Conservation (phyloP, 2,888 invertebrate genomes). For the Troglohyphantes excavatus region DNA sequence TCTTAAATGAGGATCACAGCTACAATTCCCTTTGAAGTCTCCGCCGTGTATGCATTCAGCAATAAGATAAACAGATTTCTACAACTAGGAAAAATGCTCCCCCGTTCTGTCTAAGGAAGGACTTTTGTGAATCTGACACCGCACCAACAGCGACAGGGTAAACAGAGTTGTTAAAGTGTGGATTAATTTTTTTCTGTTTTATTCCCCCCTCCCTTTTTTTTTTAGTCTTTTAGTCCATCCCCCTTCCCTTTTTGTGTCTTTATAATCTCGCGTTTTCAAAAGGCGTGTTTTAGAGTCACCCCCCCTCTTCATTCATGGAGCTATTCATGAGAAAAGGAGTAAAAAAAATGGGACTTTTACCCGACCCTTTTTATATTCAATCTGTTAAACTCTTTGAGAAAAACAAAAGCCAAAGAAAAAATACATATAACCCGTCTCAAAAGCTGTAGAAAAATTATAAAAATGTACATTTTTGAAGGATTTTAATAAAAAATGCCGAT, state of each 20-base stretch:
- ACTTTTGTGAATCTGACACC: constrained; percentile 58
- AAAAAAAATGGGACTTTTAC: constrained; percentile 18
- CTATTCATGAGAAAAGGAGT: constrained; percentile 55
- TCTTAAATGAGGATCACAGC: constrained; percentile 73
- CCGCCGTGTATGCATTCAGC: constrained; percentile 5
- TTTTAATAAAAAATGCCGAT: too few species aligned
- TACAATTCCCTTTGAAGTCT: constrained; percentile 50
- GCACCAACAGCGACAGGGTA: constrained; percentile 62
- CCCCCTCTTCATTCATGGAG: constrained; percentile 25
- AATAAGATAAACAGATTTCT: constrained; percentile 53
- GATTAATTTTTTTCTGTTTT: not conserved
- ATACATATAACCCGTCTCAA: too few species aligned
- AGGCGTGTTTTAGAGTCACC: constrained; percentile 15
- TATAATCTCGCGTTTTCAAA: constrained; percentile 40
- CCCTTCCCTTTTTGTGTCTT: constrained; percentile 39
- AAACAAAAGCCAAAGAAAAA: not conserved
- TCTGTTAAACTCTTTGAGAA: not conserved
- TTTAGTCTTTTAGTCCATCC: not conserved
- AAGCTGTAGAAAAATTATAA: too few species aligned
- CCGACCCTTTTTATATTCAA: not conserved
- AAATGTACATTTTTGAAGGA: too few species aligned
- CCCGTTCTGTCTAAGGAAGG: constrained; percentile 28
- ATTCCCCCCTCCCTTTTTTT: not conserved
- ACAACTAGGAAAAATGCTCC: constrained; percentile 49
- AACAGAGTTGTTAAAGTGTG: constrained; percentile 51